These are phyloP conservation scores for Coregonus ussuriensis DNA, from an alignment of 2,797 vertebrate genomes.

Conservation along the genomic window DNA sequence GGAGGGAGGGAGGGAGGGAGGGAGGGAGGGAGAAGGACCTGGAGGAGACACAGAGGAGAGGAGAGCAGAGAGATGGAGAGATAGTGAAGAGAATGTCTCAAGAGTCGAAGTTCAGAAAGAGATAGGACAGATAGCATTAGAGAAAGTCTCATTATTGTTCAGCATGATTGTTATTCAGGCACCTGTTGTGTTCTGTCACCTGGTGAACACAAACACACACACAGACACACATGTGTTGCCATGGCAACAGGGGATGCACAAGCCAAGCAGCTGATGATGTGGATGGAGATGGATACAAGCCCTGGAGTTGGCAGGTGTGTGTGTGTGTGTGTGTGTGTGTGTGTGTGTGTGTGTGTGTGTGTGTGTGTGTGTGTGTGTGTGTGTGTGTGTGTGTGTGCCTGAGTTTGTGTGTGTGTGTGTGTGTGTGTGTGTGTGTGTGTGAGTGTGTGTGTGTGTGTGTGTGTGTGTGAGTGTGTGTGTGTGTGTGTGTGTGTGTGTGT, in stretches of 20 bases:
- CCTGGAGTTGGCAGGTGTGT: neutral
- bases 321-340: slow-evolving; percentile 7
- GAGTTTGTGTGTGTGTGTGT: slow-evolving; percentile 1
- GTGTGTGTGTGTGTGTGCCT: neutral
- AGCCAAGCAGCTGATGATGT: neutral
- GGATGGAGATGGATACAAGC: neutral
- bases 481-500: slow-evolving; percentile 6
- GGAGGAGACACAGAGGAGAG: neutral
- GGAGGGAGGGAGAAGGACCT: neutral
- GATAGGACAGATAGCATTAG: neutral
- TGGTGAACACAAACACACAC: neutral
- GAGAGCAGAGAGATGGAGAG: neutral
- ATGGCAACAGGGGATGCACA: neutral
- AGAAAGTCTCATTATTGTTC: neutral
- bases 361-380: slow-evolving; percentile 1
- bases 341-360: neutral
- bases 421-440: neutral
- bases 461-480: slow-evolving; percentile 1
- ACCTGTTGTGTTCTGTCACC: neutral
- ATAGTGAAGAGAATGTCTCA: slow-evolving; percentile 4
- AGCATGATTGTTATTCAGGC: neutral
- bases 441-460: neutral
- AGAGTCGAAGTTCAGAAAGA: neutral
- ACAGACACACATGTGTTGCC: neutral
- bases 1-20: slow-evolving; percentile 3